Base-by-base conservation (phyloP, 2,888 invertebrate species). In the Slavum lentiscoides region DNA sequence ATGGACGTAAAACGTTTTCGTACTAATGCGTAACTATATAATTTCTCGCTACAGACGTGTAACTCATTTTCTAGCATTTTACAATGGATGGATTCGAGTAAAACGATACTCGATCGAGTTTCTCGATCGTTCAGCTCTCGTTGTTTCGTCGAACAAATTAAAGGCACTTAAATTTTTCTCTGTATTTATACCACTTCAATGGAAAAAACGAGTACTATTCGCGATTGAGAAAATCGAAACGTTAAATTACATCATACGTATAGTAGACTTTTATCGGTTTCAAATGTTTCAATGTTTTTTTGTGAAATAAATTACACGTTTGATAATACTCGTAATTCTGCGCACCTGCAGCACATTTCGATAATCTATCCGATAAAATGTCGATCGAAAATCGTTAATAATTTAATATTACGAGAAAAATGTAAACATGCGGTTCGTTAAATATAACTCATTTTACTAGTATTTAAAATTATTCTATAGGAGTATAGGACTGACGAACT, bases 21-120 rank as follows among this genome's bases (percentile, higher is more conserved):
- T 23, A 8, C 30, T 53, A 53, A 19, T 23, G 53, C 30, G 53
- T 53, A 53, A 53, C 68, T 30, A 53, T 30, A 53, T 4, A 53
- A 19, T 55, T 55, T 55, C 17, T 15, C 3, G 19, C 55, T 13
- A 9, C 49, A 23, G 1, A 19, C 39, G 23, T 53, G 19, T 53
- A 30, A 23, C 9, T 17, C 19, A 49, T 53, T 68, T 23, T 53
- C 19, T 49, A 19, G 19, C 17, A 53, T 55, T 19, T 55, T 53
- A 68, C 30, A 30, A 53, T 19, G 49, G 68, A 68, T 17, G 49
- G 21, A 30, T 68, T 68, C 68, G 5, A 15, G 49, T 53, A 68
- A 53, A 68, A 53, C 68, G 68, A 68, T 53, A 68, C 30, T 30
- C 43, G 53, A 53, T 53, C 53, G 68, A 68, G 9, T 68, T 49